Conservation (phyloP, 2,888 invertebrate genomes). For the Polyommatus iphigenia region DNA sequence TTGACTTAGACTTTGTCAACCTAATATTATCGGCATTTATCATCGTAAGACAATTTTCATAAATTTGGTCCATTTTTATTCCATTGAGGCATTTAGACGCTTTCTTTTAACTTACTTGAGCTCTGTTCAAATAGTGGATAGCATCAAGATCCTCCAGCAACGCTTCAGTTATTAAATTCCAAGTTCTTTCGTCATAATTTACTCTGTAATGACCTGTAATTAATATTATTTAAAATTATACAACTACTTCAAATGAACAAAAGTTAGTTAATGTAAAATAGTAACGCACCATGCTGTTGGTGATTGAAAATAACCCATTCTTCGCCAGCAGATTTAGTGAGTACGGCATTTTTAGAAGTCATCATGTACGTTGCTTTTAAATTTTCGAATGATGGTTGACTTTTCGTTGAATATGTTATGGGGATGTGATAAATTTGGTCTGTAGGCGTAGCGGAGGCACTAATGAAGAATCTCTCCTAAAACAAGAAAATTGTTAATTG, state of each 20-base stretch:
- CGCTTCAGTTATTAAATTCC: slow-evolving; percentile 72
- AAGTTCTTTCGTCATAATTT: slow-evolving; percentile 81
- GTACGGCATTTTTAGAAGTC: slow-evolving; percentile 55
- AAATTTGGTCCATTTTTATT: too few relatives aligned
- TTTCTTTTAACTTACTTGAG: slow-evolving; percentile 77
- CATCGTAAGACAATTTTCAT: not conserved
- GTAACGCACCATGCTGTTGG: slow-evolving; percentile 79
- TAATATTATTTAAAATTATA: not conserved
- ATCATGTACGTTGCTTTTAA: slow-evolving; percentile 71
- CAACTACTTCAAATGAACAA: not conserved
- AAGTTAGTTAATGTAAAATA: not conserved
- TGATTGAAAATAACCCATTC: slow-evolving; percentile 84
- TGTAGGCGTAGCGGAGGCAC: slow-evolving; percentile 53
- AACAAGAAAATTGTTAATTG: slow-evolving; percentile 37
- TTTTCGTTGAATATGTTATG: slow-evolving; percentile 62
- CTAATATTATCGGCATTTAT: too few relatives aligned
- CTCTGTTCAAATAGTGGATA: slow-evolving; percentile 85
- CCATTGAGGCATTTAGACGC: not conserved
- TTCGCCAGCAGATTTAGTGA: slow-evolving; percentile 52
- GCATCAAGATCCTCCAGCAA: slow-evolving; percentile 54
- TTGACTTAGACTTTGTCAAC: too few relatives aligned
- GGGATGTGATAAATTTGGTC: slow-evolving; percentile 69
- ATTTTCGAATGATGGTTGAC: slow-evolving; percentile 56
- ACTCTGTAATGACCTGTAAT: slow-evolving; percentile 83
- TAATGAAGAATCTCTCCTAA: slow-evolving; percentile 80